Evolutionary conservation across 2,888 invertebrate species (phyloP).

Genomic region (Kryphioiulus occultus): DNA sequence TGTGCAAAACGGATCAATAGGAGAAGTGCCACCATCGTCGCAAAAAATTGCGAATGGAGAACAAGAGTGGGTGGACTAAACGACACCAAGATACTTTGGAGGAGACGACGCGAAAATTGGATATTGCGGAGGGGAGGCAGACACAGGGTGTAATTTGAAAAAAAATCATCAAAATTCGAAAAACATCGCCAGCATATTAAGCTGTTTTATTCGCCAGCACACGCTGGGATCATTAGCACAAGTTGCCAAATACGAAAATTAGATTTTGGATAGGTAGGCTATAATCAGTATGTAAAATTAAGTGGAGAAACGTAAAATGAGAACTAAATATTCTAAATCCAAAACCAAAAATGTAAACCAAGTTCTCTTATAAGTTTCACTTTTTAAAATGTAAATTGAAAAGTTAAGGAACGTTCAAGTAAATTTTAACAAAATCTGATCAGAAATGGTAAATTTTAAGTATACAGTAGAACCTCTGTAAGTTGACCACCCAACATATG

Average conservation of each 20-base stretch:
- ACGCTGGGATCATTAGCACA: not conserved
- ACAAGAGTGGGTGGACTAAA: not conserved
- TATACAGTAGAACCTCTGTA: too few relatives aligned
- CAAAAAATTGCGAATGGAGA: not conserved
- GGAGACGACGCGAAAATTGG: not conserved
- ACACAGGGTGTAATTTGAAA: not conserved
- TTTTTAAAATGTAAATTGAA: too few relatives aligned
- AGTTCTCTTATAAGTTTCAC: too few relatives aligned
- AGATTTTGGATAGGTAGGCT: not conserved
- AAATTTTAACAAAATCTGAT: too few relatives aligned
- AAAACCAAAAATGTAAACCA: too few relatives aligned
- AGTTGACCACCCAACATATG: too few relatives aligned
- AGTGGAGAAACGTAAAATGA: too few relatives aligned
- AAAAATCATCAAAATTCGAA: not conserved
- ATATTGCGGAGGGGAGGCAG: not conserved
- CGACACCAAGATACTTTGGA: not conserved
- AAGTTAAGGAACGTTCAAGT: too few relatives aligned
- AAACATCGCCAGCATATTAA: not conserved
- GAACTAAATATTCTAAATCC: too few relatives aligned
- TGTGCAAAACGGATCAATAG: conserved; percentile 21
- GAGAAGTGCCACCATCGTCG: conserved; percentile 13
- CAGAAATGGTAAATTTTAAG: too few relatives aligned
- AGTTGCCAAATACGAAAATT: not conserved
- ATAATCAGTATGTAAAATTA: too few relatives aligned
- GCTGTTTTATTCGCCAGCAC: not conserved